Conservation (phyloP, 2,113 vertebrate genomes). For the Thomomys bottae region DNA sequence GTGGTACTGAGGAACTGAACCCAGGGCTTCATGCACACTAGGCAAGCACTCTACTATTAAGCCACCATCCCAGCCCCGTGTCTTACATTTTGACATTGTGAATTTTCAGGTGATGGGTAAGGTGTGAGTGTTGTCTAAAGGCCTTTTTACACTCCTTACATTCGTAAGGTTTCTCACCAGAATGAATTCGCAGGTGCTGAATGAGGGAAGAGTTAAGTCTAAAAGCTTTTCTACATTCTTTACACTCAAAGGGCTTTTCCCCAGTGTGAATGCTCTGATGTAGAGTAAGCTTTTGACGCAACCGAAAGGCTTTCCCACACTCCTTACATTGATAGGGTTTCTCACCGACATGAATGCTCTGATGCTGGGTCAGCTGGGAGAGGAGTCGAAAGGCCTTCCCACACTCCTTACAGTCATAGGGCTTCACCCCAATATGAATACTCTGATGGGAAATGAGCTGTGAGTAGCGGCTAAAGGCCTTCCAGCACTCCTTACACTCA, state of each 20-base stretch:
- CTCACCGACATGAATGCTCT: constrained; percentile 83
- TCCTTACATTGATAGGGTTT: constrained; percentile 81
- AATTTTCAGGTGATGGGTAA: constrained; percentile 77
- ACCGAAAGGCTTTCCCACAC: constrained; percentile 81
- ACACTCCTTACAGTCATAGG: constrained; percentile 80
- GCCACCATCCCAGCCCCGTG: too few species aligned
- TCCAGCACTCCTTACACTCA: constrained; percentile 82
- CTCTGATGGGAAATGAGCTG: constrained; percentile 81
- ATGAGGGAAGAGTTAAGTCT: constrained; percentile 86
- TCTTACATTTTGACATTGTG: constrained; percentile 68
- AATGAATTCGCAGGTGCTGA: constrained; percentile 82
- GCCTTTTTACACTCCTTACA: constrained; percentile 77
- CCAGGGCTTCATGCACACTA: too few species aligned
- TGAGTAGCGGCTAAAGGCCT: constrained; percentile 80
- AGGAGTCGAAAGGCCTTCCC: constrained; percentile 78
- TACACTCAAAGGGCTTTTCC: constrained; percentile 80
- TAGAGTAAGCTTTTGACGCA: constrained; percentile 80
- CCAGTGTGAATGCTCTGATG: constrained; percentile 84
- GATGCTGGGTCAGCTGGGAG: constrained; percentile 86
- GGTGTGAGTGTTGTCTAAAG: constrained; percentile 76
- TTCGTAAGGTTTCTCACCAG: constrained; percentile 80
- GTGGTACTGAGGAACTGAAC: too few species aligned
- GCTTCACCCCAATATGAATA: constrained; percentile 80
- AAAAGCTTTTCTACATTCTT: constrained; percentile 82
- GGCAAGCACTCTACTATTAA: too few species aligned